Conservation (phyloP, 1,140 invertebrate species). For the Zophobas morio region DNA sequence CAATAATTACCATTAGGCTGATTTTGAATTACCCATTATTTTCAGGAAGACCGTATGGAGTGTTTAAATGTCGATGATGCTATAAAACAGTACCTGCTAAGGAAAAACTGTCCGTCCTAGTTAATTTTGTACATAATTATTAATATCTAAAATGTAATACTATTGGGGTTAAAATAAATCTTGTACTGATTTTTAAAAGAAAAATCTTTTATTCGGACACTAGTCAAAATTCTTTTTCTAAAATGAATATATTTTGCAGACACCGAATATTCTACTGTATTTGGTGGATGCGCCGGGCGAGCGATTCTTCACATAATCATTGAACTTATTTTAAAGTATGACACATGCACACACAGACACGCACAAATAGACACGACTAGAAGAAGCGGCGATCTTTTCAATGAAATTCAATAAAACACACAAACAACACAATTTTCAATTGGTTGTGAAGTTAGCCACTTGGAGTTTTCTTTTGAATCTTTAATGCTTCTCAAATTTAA, state of each 20-base stretch:
- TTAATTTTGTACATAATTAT: no score
- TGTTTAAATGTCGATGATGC: slow-evolving; percentile 4
- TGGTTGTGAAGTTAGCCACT: slow-evolving; percentile 4
- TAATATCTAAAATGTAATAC: no score
- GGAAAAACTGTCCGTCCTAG: not conserved
- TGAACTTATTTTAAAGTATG: slow-evolving; percentile 43
- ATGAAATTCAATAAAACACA: slow-evolving; percentile 61
- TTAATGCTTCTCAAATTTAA: slow-evolving; percentile 30
- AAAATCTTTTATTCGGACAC: slow-evolving; percentile 6
- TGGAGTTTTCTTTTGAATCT: slow-evolving; percentile 25
- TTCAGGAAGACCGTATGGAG: slow-evolving; percentile 19
- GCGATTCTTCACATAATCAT: not conserved
- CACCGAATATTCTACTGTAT: not conserved
- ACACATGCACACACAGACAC: slow-evolving; percentile 47
- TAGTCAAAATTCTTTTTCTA: not conserved
- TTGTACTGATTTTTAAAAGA: not conserved
- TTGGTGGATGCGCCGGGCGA: slow-evolving; percentile 36
- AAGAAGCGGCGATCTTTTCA: slow-evolving; percentile 58
- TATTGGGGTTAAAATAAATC: not conserved
- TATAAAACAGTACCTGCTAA: not conserved
- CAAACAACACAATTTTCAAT: slow-evolving; percentile 12
- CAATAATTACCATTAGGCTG: not conserved
- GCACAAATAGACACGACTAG: slow-evolving; percentile 52
- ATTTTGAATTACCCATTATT: slow-evolving; percentile 23
- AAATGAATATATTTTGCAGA: no score